Percentiles rank a stretch among this genome's conserved stretches.
Conservation (phyloP, 2,113 vertebrate genomes). For the Zingel zingel region DNA sequence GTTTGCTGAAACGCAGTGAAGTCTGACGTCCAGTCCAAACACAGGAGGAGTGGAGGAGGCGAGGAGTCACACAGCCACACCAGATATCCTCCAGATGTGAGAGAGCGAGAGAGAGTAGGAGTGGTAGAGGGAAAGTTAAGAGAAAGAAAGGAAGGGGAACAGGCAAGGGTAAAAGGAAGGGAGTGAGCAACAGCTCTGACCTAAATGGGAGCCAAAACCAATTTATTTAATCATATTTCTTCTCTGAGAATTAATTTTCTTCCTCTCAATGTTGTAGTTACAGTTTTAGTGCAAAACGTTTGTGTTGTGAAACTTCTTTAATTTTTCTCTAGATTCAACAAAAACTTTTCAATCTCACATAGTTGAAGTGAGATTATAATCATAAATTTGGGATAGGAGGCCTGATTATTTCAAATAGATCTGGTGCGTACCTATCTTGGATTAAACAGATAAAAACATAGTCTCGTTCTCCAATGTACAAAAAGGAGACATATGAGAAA, state of each 20-base stretch:
- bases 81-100: slow-evolving; percentile 90
- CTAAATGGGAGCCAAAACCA: slow-evolving; percentile 73
- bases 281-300: not conserved
- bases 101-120: slow-evolving; percentile 75
- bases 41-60: no score
- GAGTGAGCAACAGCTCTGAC: slow-evolving; percentile 50
- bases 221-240: slow-evolving; percentile 60
- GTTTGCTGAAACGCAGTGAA: slow-evolving; percentile 50
- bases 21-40: slow-evolving; percentile 66
- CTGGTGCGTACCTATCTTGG: not conserved
- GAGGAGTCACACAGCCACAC: slow-evolving; percentile 75
- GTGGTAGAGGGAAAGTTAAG: slow-evolving; percentile 61
- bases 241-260: slow-evolving; percentile 49
- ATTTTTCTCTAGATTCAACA: not conserved
- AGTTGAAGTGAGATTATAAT: slow-evolving; percentile 9
- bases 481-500: not conserved
- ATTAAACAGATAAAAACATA: not conserved
- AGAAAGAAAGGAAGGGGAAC: slow-evolving; percentile 48
- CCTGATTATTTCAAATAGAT: slow-evolving; percentile 9
- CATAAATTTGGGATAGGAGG: not conserved
- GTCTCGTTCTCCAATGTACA: not conserved
- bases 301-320: not conserved
- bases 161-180: slow-evolving; percentile 57
- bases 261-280: not conserved
- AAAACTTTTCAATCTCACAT: not conserved